Evolutionary conservation across 1,140 invertebrate species (phyloP), one percentile per base, ranked within the genome.

Genomic region (Drosophila asahinai): DNA sequence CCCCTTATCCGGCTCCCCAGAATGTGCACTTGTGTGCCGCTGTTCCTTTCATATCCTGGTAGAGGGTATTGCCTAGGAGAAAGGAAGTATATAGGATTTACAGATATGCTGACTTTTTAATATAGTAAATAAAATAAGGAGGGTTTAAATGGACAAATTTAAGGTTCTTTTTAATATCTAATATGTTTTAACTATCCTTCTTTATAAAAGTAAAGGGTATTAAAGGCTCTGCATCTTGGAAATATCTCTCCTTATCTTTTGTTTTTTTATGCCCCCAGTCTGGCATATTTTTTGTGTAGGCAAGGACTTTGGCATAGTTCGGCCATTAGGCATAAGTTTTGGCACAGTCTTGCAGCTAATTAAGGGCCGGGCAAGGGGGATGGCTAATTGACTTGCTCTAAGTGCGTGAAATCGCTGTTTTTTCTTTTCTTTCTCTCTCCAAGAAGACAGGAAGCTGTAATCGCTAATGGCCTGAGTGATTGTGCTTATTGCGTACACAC

Each of bases 381-480:
- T 27, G 68, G 42, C 70, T 76, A 76, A 76, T 75, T 65, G n/a
- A 51, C 43, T 48, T 1, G 48, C 42, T 45, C 48, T 11, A 38
- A 54, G 62, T 67, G 48, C 62, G 67, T 66, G 30, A 43, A 70
- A 51, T 70, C 12, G 43, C 36, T 15, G 19, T 11, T 51, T 36
- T 19, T 47, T 66, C 36, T 6, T 22, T 15, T 42, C 8, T 17
- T 25, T 33, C 30, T 9, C 30, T 4, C 43, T 9, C n/a, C 43
- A n/a, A 58, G 22, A 1, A 58, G 51, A 42, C 27, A 45, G 38
- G 55, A n/a, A 59, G 52, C 6, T 25, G 1, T 19, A 25, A 27
- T 63, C 9, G 15, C 9, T 72, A 51, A 72, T 65, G 66, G 47
- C 5, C 25, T 45, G 11, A 45, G 43, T 22, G 17, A 49, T 22